Evolutionary conservation across 2,113 vertebrate genomes (phyloP), one percentile per base, ranked within the genome.

Genomic region (Ictalurus punctatus): DNA sequence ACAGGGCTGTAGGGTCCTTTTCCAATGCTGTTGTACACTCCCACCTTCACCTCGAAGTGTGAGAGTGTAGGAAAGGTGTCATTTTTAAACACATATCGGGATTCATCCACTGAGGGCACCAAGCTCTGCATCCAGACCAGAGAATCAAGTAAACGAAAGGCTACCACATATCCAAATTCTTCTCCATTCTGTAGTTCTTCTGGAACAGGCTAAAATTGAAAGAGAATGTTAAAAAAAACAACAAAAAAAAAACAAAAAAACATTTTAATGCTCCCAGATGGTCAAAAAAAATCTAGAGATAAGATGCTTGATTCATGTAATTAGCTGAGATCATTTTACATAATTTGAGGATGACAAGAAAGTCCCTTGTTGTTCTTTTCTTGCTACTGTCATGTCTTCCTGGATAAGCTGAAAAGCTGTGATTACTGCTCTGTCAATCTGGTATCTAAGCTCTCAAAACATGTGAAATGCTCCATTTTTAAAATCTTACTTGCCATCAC

Each of bases 171-270:
- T 76, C 97, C 97, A 90, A 98, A 98, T 30, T 96, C 96, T 84
- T 97, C 97, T 84, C 97, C 97, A 0, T 96, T 96, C 87, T 98
- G 97, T 76, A 96, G 95, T 79, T 99, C 97, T 91, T 99, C 97
- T 74, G 96, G 93, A 91, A 98, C 93, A 0, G 97, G 95, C 97
- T 98, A 90, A 21, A 58, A 54, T 87, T 89, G 84, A 91, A 90
- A 92, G 94, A 89, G 44, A 87, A 87, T 82, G 67, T 6, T 65
- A 86, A 67, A 54, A 74, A 30, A 37, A 88, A 23, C 34, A 10
- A 58, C 52, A 88, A 80, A n/a, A 65, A 84, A 56, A 56, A 14
- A 56, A 13, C 1, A 56, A 56, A 16, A 14, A 86, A 67, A 88
- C 30, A 65, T 73, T 73, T 37, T 52, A 61, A 61, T 54, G 63